Conservation (phyloP, 2,888 invertebrate genomes). For the Galerucella pusilla region DNA sequence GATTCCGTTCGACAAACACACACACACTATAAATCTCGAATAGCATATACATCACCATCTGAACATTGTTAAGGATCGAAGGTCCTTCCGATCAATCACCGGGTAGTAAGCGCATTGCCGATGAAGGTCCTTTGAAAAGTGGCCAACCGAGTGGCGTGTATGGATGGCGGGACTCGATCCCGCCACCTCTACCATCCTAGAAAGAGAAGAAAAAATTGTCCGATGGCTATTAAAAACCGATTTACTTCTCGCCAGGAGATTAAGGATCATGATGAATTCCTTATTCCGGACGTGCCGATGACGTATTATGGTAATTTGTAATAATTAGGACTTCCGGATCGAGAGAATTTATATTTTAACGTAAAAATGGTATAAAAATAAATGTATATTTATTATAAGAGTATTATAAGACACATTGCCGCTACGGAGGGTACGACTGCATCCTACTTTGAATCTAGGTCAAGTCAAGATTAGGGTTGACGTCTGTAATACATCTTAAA, state of each 20-base stretch:
- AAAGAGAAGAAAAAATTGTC: constrained; percentile 30
- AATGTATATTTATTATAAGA: too few species aligned
- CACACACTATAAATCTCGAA: background rate
- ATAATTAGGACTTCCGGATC: background rate
- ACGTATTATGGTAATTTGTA: constrained; percentile 6
- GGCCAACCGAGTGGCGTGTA: constrained; percentile 60
- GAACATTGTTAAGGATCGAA: constrained; percentile 16
- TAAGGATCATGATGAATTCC: constrained; percentile 13
- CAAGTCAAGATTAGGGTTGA: too few species aligned
- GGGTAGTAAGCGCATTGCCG: constrained; percentile 43
- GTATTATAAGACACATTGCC: too few species aligned
- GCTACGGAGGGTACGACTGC: too few species aligned
- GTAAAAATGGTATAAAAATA: too few species aligned
- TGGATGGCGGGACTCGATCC: constrained; percentile 36
- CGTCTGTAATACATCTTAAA: too few species aligned
- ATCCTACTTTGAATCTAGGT: too few species aligned
- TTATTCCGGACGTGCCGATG: background rate
- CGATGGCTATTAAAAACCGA: constrained; percentile 40
- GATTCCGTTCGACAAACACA: background rate
- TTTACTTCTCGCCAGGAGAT: constrained; percentile 27
- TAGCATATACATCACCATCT: constrained; percentile 6
- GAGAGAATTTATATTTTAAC: background rate
- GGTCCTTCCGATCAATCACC: constrained; percentile 57
- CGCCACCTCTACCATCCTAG: constrained; percentile 10
- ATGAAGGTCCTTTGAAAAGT: constrained; percentile 57